Evolutionary conservation across 2,797 vertebrate species (phyloP).

Genomic region (Loriculus beryllinus): DNA sequence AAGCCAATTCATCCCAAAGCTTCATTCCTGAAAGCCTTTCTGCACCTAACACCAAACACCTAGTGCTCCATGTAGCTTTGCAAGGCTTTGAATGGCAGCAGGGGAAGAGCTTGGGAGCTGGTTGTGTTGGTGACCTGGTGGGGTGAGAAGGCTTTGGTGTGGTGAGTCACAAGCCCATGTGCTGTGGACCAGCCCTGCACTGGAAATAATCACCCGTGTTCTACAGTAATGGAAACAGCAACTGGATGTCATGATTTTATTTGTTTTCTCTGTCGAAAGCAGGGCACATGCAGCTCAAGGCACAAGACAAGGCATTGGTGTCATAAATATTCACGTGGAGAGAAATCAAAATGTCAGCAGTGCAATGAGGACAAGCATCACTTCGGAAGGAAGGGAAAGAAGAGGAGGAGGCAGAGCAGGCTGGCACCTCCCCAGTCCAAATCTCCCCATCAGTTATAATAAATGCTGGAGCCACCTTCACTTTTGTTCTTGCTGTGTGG

Average conservation of each 20-base stretch:
- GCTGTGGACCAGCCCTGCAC: background rate
- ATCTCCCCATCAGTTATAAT: background rate
- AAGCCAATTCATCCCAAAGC: background rate
- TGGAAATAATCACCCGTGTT: background rate
- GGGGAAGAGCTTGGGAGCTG: background rate
- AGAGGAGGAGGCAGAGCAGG: background rate
- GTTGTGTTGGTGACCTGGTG: background rate
- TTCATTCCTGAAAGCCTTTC: background rate
- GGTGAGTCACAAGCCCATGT: fast-evolving
- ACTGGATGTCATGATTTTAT: conserved; percentile 26
- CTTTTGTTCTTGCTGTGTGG: background rate
- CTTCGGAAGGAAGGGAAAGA: background rate
- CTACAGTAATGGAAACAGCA: background rate
- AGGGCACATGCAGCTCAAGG: conserved; percentile 36
- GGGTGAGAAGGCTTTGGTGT: background rate
- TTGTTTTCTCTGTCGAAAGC: conserved; percentile 23
- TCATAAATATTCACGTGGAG: background rate
- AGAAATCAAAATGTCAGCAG: background rate
- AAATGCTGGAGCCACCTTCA: background rate
- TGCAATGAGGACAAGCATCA: background rate
- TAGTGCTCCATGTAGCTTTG: background rate
- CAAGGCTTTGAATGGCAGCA: background rate
- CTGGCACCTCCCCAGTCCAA: background rate
- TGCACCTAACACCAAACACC: background rate
- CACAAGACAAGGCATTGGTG: background rate